Base-by-base conservation (phyloP, 2,113 vertebrate species). In the Planiliza haematocheilus region DNA sequence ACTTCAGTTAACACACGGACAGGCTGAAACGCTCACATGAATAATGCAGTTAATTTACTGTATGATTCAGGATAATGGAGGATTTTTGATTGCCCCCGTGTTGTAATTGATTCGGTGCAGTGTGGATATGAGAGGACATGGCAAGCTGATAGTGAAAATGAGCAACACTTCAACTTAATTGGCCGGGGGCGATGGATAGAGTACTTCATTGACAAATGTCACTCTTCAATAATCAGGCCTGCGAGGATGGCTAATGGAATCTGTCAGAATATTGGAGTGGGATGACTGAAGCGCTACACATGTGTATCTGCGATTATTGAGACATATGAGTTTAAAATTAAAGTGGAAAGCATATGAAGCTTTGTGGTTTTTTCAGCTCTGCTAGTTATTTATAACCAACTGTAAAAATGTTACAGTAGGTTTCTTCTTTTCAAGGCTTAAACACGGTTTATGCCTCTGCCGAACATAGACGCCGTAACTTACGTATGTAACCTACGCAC, bases 91-190 rank as follows among this genome's bases (percentile, higher is more conserved):
- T 30, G 58, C 39, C 49, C 10, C 13, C 9, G 8, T 13, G 55
- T 37, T 64, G 21, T 64, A 77, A 86, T 59, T 78, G 67, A 82
- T 69, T 70, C 41, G 76, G 39, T 0, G 8, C 63, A 14, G 70
- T 8, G 43, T 64, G 36, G 53, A 61, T 66, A 36, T 61, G 37
- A 34, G 43, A 58, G 64, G 57, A 41, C 60, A 46, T 50, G 39
- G 57, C 38, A 45, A 38, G 60, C 37, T 82, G 67, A 62, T 51
- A 58, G 38, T 41, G 60, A 68, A 69, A 85, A 62, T 58, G 63
- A 78, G 79, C 59, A 63, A 55, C 74, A 12, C 49, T 73, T 79
- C 51, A 59, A 16, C 68, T 72, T 82, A 84, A 88, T 80, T 87
- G 79, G 63, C 74, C 43, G 5, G 21, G 46, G 59, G 53, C 68